Evolutionary conservation across 2,888 invertebrate genomes (phyloP), one percentile per base, ranked within the genome.

Genomic region (Lasioglossum villosulum): DNA sequence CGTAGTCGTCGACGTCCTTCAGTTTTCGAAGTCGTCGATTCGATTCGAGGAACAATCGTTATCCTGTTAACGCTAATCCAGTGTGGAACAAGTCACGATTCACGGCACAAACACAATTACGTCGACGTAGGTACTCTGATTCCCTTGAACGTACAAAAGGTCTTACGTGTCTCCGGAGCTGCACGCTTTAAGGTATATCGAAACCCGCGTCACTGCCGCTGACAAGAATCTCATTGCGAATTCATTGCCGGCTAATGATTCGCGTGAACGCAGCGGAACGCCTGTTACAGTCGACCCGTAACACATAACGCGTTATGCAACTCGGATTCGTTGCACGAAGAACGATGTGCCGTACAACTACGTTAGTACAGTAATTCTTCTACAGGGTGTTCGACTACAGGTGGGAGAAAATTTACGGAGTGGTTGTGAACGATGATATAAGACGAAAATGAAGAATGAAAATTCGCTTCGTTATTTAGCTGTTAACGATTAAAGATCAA

Each of bases 21-120:
- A 48, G n/a, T 66, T 72, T 66, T 66, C 68, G 74, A 71, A 63
- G 39, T 45, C 56, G 75, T 75, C 80, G 75, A 85, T 85, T 85
- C 86, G 85, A 80, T 85, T 85, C 78, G 56, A 45, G 56, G 75
- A 68, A 75, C 85, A 85, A 80, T 85, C 85, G 78, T 78, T 80
- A 79, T 80, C 75, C 78, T 30, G 71, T 86, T 86, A 84, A 80
- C 80, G 66, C 56, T 85, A 86, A 85, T 78, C 72, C 80, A 75
- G 72, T 63, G n/a, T 48, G 52, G 48, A 86, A 85, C 72, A 77
- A 72, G 78, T 72, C 42, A 80, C 78, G 71, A 63, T 59, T 78
- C 80, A 75, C 48, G 30, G 78, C 52, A 39, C 86, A 78, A 75
- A 80, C 72, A 85, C 78, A 85, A 86, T 86, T 86, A 80, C 77